Conservation (phyloP, 2,113 vertebrate genomes). For the Paraplagusia blochii region DNA sequence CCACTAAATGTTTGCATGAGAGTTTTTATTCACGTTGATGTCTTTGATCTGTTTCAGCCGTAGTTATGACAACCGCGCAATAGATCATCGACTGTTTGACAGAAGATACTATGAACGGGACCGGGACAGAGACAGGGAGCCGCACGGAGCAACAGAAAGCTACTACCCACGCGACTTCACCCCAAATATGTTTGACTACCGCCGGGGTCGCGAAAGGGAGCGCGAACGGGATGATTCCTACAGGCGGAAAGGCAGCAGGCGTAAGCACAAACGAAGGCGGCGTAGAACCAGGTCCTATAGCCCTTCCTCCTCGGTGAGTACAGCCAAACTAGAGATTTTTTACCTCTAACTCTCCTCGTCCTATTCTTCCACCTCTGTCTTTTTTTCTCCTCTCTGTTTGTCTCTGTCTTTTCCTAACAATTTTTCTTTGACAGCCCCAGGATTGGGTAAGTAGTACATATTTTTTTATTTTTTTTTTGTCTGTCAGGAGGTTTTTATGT, state of each 20-base stretch:
- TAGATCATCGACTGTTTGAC: slow-evolving; percentile 84
- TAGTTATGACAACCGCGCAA: slow-evolving; percentile 87
- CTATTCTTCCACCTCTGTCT: slow-evolving; percentile 52
- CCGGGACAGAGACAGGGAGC: slow-evolving; percentile 76
- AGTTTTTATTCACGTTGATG: not conserved
- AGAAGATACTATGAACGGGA: slow-evolving; percentile 85
- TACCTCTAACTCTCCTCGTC: slow-evolving; percentile 49
- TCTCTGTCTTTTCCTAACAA: slow-evolving; percentile 67
- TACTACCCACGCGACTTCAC: slow-evolving; percentile 85
- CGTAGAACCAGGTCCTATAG: slow-evolving; percentile 97
- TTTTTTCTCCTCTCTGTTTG: slow-evolving; percentile 52
- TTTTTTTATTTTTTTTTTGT: slow-evolving; percentile 65
- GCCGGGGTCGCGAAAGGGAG: slow-evolving; percentile 82
- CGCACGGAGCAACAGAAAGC: slow-evolving; percentile 74
- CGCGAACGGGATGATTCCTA: slow-evolving; percentile 75
- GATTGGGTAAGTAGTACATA: slow-evolving; percentile 81
- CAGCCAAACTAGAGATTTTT: slow-evolving; percentile 57
- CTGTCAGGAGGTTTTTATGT: slow-evolving; percentile 34
- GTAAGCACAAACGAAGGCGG: slow-evolving; percentile 95
- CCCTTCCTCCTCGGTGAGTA: slow-evolving; percentile 96
- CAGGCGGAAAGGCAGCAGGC: slow-evolving; percentile 91
- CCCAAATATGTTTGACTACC: slow-evolving; percentile 85
- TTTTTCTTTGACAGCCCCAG: slow-evolving; percentile 70
- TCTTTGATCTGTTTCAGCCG: slow-evolving; percentile 44
- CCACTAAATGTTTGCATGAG: not conserved